phyloP scores from a whole-genome alignment of 2,797 vertebrate genomes.

The Sparidentex hasta region DNA sequence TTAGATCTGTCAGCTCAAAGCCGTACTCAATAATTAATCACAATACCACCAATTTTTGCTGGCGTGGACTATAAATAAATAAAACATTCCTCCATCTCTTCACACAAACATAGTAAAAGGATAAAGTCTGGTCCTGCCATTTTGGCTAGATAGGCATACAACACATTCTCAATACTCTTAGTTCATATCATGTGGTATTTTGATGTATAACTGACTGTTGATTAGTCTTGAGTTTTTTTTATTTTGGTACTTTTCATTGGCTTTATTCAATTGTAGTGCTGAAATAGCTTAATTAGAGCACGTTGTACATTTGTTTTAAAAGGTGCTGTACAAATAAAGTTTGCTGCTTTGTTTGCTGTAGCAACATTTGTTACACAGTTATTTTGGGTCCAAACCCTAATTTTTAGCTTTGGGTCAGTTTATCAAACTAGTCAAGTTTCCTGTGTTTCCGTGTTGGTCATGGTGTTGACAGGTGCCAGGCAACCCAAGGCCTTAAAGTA shows the following conservation, averaged over 20 bases:
- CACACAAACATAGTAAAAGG: not conserved
- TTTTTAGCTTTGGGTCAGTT: conserved; percentile 5
- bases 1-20: conserved; percentile 10
- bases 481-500: conserved; percentile 23
- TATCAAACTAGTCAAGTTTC: not conserved
- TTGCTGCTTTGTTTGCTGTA: not conserved
- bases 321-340: not conserved
- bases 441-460: not conserved
- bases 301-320: not conserved
- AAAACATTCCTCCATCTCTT: not conserved
- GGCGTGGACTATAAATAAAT: conserved; percentile 1
- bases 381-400: not conserved
- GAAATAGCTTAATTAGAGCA: not conserved
- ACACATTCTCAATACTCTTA: not conserved
- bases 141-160: not conserved
- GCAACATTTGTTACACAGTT: not conserved
- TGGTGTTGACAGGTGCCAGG: conserved; percentile 51
- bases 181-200: not conserved
- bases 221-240: no score
- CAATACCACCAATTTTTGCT: conserved; percentile 7
- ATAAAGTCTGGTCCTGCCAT: no score
- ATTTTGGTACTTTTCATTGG: not conserved
- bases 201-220: not conserved
- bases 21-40: conserved; percentile 6
- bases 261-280: not conserved